A percentile compares a stretch with the other conserved stretches of the same genome.
Evolutionary conservation across 2,113 vertebrate genomes (phyloP).

Genomic region (Clinocottus analis): DNA sequence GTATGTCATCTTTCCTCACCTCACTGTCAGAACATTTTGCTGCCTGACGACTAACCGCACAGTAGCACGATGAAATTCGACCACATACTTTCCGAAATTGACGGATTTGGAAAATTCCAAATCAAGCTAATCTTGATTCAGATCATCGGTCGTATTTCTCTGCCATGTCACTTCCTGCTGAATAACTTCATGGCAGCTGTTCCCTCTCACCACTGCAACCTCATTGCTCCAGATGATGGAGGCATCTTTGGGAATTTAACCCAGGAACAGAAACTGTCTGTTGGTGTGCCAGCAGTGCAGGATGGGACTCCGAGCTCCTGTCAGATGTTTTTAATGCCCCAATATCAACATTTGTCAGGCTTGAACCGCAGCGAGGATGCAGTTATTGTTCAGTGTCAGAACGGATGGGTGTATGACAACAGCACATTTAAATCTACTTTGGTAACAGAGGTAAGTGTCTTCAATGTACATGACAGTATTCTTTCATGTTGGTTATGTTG

Average conservation of each 20-base stretch:
- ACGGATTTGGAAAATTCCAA: constrained; percentile 78
- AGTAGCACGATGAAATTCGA: background rate
- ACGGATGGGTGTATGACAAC: constrained; percentile 90
- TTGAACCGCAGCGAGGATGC: constrained; percentile 11
- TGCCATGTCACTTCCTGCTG: constrained; percentile 91
- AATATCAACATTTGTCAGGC: constrained; percentile 77
- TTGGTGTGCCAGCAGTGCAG: constrained; percentile 79
- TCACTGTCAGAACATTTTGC: background rate
- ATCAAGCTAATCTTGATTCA: constrained; percentile 66
- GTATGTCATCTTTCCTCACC: background rate
- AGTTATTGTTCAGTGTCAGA: constrained; percentile 80
- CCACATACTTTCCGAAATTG: constrained; percentile 53
- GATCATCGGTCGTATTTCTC: constrained; percentile 81
- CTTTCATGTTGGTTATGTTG: background rate
- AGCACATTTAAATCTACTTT: constrained; percentile 89
- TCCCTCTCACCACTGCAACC: constrained; percentile 87
- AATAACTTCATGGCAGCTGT: constrained; percentile 90
- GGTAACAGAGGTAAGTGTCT: constrained; percentile 87
- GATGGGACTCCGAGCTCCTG: constrained; percentile 87
- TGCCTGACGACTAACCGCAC: background rate
- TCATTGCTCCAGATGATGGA: constrained; percentile 73
- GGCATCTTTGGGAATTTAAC: constrained; percentile 83
- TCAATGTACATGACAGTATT: background rate
- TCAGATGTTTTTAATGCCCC: constrained; percentile 83
- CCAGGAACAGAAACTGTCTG: constrained; percentile 76